A percentile compares a stretch with the other conserved stretches of the same genome.
phyloP scores from a whole-genome alignment of 2,888 invertebrate species.

The Clepsis dumicolana region DNA sequence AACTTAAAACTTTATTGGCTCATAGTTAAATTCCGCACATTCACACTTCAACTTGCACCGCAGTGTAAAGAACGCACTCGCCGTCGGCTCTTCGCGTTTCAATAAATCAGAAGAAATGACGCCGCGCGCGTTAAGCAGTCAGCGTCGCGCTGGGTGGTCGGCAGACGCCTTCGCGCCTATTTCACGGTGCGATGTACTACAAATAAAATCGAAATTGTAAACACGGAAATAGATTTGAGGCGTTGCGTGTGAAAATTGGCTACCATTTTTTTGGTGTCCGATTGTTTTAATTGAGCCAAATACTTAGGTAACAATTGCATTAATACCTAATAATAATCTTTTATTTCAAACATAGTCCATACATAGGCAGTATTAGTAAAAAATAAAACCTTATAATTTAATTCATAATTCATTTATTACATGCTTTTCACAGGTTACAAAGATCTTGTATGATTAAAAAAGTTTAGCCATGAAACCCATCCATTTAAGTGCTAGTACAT shows the following conservation, averaged over 20 bases:
- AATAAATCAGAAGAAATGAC: slow-evolving; percentile 85
- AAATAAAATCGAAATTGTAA: slow-evolving; percentile 69
- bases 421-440: no score
- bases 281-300: not conserved
- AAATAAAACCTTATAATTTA: no score
- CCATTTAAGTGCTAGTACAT: no score
- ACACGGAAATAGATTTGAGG: slow-evolving; percentile 62
- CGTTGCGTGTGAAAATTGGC: slow-evolving; percentile 3
- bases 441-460: no score
- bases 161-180: slow-evolving; percentile 77
- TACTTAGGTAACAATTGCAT: no score
- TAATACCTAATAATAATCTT: no score
- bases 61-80: slow-evolving; percentile 59
- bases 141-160: slow-evolving; percentile 82
- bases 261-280: not conserved
- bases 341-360: no score
- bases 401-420: no score
- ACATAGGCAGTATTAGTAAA: no score
- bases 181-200: slow-evolving; percentile 73
- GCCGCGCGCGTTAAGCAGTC: slow-evolving; percentile 79
- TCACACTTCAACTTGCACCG: slow-evolving; percentile 49
- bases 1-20: no score
- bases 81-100: slow-evolving; percentile 70
- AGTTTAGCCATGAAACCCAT: no score
- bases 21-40: not conserved